phyloP scores from a whole-genome alignment of 92 coral and sea anemone species.

The Epizoanthus stellaris region DNA sequence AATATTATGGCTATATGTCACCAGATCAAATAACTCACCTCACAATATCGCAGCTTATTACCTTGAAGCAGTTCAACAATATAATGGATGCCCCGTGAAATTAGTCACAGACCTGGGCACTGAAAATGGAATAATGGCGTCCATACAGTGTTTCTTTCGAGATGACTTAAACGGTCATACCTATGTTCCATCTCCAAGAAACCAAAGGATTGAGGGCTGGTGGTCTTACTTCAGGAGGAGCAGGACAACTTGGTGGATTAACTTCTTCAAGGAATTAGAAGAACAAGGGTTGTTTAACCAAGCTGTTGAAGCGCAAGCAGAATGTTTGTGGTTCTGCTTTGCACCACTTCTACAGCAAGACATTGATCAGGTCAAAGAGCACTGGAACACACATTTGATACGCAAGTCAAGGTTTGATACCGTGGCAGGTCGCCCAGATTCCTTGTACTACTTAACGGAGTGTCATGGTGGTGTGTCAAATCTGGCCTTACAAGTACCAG shows the following conservation, averaged over 20 bases:
- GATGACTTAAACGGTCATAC: conserved; percentile 31
- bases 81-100: conserved; percentile 27
- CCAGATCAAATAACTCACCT: conserved; percentile 44
- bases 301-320: conserved; percentile 29
- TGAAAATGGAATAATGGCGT: conserved; percentile 35
- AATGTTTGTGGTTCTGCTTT: conserved; percentile 26
- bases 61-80: conserved; percentile 34
- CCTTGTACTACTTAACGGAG: conserved; percentile 36
- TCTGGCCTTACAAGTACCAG: conserved; percentile 54
- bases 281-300: conserved; percentile 18
- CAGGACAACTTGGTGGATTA: conserved; percentile 32
- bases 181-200: conserved; percentile 39
- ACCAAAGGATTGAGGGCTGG: conserved; percentile 15
- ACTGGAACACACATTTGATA: conserved; percentile 26
- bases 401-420: conserved; percentile 36
- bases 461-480: conserved; percentile 35
- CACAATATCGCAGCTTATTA: conserved; percentile 40
- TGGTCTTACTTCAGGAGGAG: not conserved
- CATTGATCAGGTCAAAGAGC: conserved; percentile 34
- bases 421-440: conserved; percentile 31
- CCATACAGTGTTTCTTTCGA: conserved; percentile 45
- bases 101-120: conserved; percentile 34
- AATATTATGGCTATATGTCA: conserved; percentile 40
- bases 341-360: conserved; percentile 30
- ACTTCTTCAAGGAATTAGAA: conserved; percentile 8